Evolutionary conservation across 2,888 invertebrate species (phyloP).

Genomic region (Polydrusus cervinus): DNA sequence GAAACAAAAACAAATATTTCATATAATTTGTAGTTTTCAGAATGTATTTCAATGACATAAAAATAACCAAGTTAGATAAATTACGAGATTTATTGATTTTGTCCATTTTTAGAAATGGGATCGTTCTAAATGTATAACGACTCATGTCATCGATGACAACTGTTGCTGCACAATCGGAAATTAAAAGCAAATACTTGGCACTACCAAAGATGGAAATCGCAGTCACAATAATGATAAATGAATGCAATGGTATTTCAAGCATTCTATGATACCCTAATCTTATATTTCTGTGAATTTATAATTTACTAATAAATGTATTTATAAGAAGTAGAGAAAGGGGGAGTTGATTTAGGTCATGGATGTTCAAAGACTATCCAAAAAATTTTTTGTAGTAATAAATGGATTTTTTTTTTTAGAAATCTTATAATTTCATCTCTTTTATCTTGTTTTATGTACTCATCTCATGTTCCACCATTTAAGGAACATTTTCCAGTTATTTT

Average conservation of each 20-base stretch:
- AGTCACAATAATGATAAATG: background rate
- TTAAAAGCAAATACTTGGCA: background rate
- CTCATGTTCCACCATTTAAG: too few relatives aligned
- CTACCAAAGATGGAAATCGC: background rate
- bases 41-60: background rate
- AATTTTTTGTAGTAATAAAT: too few relatives aligned
- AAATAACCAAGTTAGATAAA: background rate
- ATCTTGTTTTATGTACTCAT: too few relatives aligned
- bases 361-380: too few relatives aligned
- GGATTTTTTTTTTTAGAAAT: too few relatives aligned
- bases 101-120: conserved; percentile 15
- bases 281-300: too few relatives aligned
- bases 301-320: too few relatives aligned
- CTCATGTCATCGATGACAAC: background rate
- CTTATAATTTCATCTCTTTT: too few relatives aligned
- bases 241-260: background rate
- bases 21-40: background rate
- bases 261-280: background rate
- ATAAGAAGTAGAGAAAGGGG: too few relatives aligned
- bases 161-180: background rate
- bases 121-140: background rate
- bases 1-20: background rate
- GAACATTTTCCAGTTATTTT: too few relatives aligned
- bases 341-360: too few relatives aligned
- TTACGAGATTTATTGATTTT: conserved; percentile 4